These are phyloP conservation scores for Allygus modestus DNA, from an alignment of 2,888 invertebrate genomes.

Conservation along the genomic window DNA sequence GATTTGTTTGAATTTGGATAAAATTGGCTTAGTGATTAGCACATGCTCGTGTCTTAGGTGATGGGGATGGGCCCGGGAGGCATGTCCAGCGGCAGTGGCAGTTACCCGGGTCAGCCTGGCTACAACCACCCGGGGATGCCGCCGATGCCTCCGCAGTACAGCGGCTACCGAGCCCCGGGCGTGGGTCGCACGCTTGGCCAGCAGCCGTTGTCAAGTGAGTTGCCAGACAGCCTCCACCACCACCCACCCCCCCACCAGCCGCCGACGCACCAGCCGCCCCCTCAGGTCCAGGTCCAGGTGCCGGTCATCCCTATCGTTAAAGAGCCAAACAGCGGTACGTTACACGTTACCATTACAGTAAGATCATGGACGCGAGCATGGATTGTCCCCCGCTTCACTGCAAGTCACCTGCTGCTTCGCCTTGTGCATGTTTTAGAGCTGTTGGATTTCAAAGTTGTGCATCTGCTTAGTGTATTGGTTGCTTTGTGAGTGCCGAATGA, in stretches of 20 bases:
- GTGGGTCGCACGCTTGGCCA: slow-evolving; percentile 77
- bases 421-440: slow-evolving; percentile 2
- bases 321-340: slow-evolving; percentile 62
- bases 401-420: slow-evolving; percentile 62
- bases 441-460: not conserved
- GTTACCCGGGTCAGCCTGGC: slow-evolving; percentile 64
- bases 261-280: slow-evolving; percentile 37
- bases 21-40: too few relatives aligned
- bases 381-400: not conserved
- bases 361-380: slow-evolving; percentile 26
- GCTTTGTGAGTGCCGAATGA: too few relatives aligned
- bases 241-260: slow-evolving; percentile 49
- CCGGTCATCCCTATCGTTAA: slow-evolving; percentile 54
- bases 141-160: slow-evolving; percentile 55
- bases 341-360: slow-evolving; percentile 35
- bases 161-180: slow-evolving; percentile 75
- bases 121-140: slow-evolving; percentile 52
- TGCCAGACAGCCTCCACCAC: slow-evolving; percentile 71
- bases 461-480: too few relatives aligned
- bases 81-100: slow-evolving; percentile 83
- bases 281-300: slow-evolving; percentile 16
- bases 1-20: too few relatives aligned
- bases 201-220: slow-evolving; percentile 79
- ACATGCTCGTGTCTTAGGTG: slow-evolving; percentile 35
- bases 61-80: slow-evolving; percentile 25